Base-by-base conservation (phyloP, 2,888 invertebrate genomes). In the Acronicta psi region DNA sequence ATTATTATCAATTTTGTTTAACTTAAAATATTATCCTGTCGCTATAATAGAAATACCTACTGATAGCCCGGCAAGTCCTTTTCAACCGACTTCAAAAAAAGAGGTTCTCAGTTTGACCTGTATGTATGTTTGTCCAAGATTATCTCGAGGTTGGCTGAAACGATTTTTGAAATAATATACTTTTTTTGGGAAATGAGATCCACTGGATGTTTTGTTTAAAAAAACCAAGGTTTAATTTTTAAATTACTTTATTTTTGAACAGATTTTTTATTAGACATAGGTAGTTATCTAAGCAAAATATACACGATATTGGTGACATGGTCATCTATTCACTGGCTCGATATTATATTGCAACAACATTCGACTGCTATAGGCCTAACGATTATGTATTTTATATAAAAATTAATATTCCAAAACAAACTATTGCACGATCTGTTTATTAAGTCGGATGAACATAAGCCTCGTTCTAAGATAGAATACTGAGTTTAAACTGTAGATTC, bases 181-280 rank as follows among this genome's bases (percentile, higher is more conserved):
- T 25, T 5, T 9, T 25, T 9, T 2, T 25, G 25, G 25, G 25
- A 25, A 2, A 2, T 5, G 5, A n/a, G 23, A 1, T 25, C 9
- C 8, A 2, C 2, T 3, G 4, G 17, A 37, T 16, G 4, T 20
- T 16, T 8, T 14, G 9, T 9, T 23, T 45, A 49, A 54, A 51
- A 69, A 47, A 55, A 50, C 53, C 56, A 53, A 8, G 13, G 6
- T 2, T 14, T 36, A 37, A 16, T 66, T 77, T 72, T 85, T 79
- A 80, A 85, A 85, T 87, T 69, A 82, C 46, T 88, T 88, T 89
- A 89, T 87, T 90, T 84, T 79, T 70, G 85, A 89, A 90, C 86
- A 86, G 77, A 82, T 84, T 82, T 80, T 73, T 80, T 80, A 74
- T 80, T 78, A 80, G 82, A 84, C 80, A 81, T 81, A 78, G 64